Evolutionary conservation across 2,113 vertebrate species (phyloP).

Genomic region (Corythornis cristatus): DNA sequence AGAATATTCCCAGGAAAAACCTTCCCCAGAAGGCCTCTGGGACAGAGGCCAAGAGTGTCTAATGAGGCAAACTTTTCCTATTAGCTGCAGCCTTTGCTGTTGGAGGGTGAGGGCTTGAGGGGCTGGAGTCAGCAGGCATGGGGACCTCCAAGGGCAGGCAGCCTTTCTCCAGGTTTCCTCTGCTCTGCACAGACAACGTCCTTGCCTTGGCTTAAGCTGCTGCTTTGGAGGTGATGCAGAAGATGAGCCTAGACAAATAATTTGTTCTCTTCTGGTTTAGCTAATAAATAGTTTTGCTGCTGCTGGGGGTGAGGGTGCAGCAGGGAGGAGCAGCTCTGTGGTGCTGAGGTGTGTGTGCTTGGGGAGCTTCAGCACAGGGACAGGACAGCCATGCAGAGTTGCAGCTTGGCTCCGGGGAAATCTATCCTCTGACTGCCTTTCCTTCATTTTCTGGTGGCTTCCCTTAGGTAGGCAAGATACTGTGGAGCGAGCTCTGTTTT

Average conservation of each 20-base stretch:
- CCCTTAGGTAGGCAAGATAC: not conserved
- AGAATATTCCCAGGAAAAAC: slow-evolving; percentile 1
- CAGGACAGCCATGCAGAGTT: fast-evolving
- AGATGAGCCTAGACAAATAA: not conserved
- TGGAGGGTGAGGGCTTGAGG: not conserved
- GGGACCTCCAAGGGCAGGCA: not conserved
- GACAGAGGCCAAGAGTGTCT: not conserved
- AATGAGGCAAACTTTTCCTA: slow-evolving; percentile 15
- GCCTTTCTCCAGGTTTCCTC: not conserved
- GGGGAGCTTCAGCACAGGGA: fast-evolving
- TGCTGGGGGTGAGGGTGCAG: not conserved
- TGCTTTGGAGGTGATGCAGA: not conserved
- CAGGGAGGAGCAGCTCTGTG: not conserved
- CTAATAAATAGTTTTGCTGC: not conserved
- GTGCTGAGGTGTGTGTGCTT: not conserved
- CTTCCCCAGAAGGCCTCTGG: slow-evolving; percentile 21
- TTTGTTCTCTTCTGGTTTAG: not conserved
- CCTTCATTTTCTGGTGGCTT: not conserved
- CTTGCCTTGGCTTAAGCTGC: fast-evolving
- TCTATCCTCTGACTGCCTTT: not conserved
- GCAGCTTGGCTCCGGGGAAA: not conserved
- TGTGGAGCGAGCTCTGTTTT: not conserved
- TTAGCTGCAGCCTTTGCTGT: not conserved
- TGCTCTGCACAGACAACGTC: fast-evolving
- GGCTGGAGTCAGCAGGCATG: not conserved